phyloP scores from a whole-genome alignment of 2,888 invertebrate genomes.

The Polydrusus tereticollis region DNA sequence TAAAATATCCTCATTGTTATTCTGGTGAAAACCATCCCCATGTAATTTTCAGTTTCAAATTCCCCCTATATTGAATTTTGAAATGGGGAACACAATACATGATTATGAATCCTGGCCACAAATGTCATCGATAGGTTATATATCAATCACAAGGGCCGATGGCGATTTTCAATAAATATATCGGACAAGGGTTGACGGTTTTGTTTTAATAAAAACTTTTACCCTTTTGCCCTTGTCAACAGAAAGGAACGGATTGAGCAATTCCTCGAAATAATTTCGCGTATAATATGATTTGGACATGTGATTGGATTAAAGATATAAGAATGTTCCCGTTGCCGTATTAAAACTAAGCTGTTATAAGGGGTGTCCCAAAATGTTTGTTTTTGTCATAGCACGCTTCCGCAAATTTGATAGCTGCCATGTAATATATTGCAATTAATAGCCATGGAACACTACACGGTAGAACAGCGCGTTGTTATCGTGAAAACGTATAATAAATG shows the following conservation, averaged over 20 bases:
- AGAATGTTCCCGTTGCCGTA: no score
- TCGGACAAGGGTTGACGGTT: conserved; percentile 54
- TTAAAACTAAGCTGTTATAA: not conserved
- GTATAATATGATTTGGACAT: conserved; percentile 26
- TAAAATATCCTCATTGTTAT: conserved; percentile 50
- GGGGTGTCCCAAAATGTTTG: no score
- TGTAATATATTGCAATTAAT: no score
- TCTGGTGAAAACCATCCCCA: conserved; percentile 48
- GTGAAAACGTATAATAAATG: no score
- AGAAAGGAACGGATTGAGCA: conserved; percentile 33
- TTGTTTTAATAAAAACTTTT: conserved; percentile 58
- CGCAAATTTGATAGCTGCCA: no score
- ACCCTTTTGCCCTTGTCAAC: conserved; percentile 42
- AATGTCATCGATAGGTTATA: conserved; percentile 64
- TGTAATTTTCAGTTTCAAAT: conserved; percentile 59
- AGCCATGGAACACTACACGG: no score
- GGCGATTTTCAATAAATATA: conserved; percentile 46
- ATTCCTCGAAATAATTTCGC: conserved; percentile 28
- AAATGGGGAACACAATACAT: conserved; percentile 62
- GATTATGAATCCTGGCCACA: conserved; percentile 64
- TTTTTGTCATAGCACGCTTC: no score
- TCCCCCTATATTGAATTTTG: conserved; percentile 62
- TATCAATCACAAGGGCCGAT: conserved; percentile 59
- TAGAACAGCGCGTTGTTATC: no score
- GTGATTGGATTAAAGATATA: conserved; percentile 18